A percentile compares a stretch with the other conserved stretches of the same genome.
Conservation (phyloP, 2,888 invertebrate genomes). For the Stenodema calcarata region DNA sequence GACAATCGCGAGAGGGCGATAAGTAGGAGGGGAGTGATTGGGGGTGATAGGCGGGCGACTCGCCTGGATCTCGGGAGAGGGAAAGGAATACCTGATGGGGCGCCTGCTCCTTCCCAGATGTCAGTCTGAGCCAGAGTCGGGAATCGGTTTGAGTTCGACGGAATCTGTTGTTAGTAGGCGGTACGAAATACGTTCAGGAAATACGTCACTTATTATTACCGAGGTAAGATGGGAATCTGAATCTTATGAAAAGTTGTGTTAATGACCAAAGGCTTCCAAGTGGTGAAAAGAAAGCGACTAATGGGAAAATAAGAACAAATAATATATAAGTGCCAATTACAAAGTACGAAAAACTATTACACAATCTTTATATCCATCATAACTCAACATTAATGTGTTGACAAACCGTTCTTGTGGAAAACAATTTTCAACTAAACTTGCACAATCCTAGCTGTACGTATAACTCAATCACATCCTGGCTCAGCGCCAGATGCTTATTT, state of each 20-base stretch:
- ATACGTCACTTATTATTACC: not conserved
- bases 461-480: too few relatives aligned
- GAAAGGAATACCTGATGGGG: not conserved
- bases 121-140: not conserved
- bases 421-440: too few relatives aligned
- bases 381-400: too few relatives aligned
- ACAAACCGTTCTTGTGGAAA: too few relatives aligned
- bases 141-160: not conserved
- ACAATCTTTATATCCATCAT: too few relatives aligned
- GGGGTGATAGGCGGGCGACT: not conserved
- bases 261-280: too few relatives aligned
- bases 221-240: not conserved
- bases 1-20: not conserved
- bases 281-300: too few relatives aligned
- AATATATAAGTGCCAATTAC: too few relatives aligned
- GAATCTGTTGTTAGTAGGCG: not conserved
- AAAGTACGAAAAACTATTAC: too few relatives aligned
- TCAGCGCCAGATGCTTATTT: too few relatives aligned
- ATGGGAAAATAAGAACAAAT: too few relatives aligned
- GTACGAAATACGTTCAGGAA: not conserved
- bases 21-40: not conserved
- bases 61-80: not conserved
- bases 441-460: too few relatives aligned
- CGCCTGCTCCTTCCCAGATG: conserved; percentile 6
- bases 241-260: not conserved